Base-by-base conservation (phyloP, 1,140 invertebrate genomes). In the Doryteuthis pealeii region DNA sequence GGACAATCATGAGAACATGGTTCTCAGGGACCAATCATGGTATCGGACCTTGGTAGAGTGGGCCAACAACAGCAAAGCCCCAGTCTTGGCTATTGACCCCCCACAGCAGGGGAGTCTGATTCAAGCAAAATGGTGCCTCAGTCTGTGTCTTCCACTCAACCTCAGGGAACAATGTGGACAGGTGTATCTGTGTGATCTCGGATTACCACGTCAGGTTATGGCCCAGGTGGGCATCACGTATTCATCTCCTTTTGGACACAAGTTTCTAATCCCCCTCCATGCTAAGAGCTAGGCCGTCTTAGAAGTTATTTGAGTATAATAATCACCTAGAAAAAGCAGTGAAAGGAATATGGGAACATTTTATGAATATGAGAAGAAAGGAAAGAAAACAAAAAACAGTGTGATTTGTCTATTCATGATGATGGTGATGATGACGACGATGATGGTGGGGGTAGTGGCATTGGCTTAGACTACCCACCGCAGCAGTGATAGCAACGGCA, bases 251-350 rank as follows among this genome's bases (percentile, higher is more conserved):
- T 97, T 96, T 88, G 94, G 94, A 76, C 92, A 94, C 62, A 94
- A 94, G 88, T 94, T 94, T 88, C 91, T 94, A 80, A 94, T 96
- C 89, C 92, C 94, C 76, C 90, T 96, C 77, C 92, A 96, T 90
- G 67, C 31, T 22, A 71, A 74, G 58, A 68, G 72, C n/a, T 80
- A 78, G 74, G 1, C 12, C 15, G 28, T 66, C 12, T 12, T 15
- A 62, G 18, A 6, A 62, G 5, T 62, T 22, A 15, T 22, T 62
- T 6, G 18, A 62, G 26, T 62, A 22, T 8, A 22, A 22, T 15
- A 22, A 15, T 22, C 26, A 62, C 18, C 6, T n/a, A 15, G 3
- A 58, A 62, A 62, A 28, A n/a, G 18, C 54, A 62, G 54, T 22
- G 6, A 58, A 62, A 62, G 10, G 18, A 28, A 22, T 62, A 18